Evolutionary conservation across 2,113 vertebrate species (phyloP).

Genomic region (Halichoeres trimaculatus): DNA sequence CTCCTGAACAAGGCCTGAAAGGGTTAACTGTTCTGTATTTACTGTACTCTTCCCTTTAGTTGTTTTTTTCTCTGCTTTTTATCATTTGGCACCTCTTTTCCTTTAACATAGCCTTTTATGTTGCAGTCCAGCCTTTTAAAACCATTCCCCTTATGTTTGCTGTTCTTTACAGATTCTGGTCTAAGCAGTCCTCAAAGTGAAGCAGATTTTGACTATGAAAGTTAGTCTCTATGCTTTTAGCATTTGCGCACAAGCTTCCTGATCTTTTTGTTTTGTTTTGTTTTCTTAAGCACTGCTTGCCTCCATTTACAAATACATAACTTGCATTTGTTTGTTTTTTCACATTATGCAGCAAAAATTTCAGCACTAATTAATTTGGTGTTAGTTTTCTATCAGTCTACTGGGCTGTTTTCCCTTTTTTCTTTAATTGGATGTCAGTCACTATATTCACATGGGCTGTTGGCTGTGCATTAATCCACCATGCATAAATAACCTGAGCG

Average conservation of each 20-base stretch:
- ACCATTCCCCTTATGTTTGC: constrained; percentile 84
- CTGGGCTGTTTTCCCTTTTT: constrained; percentile 41
- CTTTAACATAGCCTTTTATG: constrained; percentile 60
- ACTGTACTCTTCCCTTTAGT: constrained; percentile 23
- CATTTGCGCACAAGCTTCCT: constrained; percentile 72
- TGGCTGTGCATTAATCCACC: constrained; percentile 81
- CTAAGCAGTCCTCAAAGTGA: constrained; percentile 97
- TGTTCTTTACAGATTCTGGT: constrained; percentile 97
- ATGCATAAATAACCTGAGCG: constrained; percentile 71
- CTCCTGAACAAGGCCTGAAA: constrained; percentile 8
- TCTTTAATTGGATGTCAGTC: constrained; percentile 69
- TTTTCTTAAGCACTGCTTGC: constrained; percentile 71
- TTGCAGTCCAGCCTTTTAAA: constrained; percentile 62
- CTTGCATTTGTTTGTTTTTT: constrained; percentile 70
- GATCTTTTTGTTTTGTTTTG: constrained; percentile 40
- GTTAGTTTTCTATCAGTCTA: constrained; percentile 48
- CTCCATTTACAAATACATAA: constrained; percentile 65
- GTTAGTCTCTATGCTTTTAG: constrained; percentile 94
- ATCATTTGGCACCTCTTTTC: constrained; percentile 78
- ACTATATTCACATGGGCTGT: constrained; percentile 72
- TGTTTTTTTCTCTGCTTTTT: constrained; percentile 54
- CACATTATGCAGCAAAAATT: constrained; percentile 57
- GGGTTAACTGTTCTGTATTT: constrained; percentile 21
- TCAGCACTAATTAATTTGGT: constrained; percentile 70
- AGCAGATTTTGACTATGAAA: constrained; percentile 96